Percentiles rank a stretch among this genome's conserved stretches.
These are phyloP conservation scores for Eurosta solidaginis DNA, from an alignment of 1,140 invertebrate genomes.

Conservation along the genomic window DNA sequence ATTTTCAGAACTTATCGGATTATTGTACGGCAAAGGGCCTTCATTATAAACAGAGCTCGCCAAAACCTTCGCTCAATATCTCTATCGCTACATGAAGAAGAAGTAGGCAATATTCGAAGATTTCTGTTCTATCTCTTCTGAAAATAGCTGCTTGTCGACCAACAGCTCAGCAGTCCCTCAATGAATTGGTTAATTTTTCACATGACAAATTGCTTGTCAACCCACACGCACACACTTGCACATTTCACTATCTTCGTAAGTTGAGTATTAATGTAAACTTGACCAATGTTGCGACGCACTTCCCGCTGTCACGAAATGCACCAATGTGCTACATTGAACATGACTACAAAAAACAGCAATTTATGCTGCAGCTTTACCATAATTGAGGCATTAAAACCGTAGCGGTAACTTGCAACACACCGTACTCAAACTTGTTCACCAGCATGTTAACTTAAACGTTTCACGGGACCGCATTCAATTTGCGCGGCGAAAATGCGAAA, in stretches of 20 bases:
- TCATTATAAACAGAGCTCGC: no score
- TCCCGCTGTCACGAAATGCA: neutral
- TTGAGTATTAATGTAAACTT: neutral
- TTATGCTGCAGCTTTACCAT: neutral
- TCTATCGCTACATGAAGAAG: no score
- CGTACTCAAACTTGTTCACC: neutral
- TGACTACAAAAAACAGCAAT: neutral
- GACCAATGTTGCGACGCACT: neutral
- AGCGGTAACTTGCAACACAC: neutral
- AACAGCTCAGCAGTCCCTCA: neutral
- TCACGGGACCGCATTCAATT: neutral
- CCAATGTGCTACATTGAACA: neutral
- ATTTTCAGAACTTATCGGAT: no score
- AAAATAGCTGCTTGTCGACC: neutral
- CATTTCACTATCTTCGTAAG: no score
- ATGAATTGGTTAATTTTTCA: conserved; percentile 8
- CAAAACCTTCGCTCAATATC: no score
- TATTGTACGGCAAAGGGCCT: no score
- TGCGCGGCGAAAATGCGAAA: neutral
- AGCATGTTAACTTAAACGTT: conserved; percentile 13
- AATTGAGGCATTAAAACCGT: conserved; percentile 22
- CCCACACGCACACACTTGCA: neutral
- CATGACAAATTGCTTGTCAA: conserved; percentile 13
- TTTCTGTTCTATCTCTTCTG: neutral
- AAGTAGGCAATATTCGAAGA: no score